These are phyloP conservation scores for Tigriopus californicus DNA, from an alignment of 2,888 invertebrate genomes.

Conservation along the genomic window DNA sequence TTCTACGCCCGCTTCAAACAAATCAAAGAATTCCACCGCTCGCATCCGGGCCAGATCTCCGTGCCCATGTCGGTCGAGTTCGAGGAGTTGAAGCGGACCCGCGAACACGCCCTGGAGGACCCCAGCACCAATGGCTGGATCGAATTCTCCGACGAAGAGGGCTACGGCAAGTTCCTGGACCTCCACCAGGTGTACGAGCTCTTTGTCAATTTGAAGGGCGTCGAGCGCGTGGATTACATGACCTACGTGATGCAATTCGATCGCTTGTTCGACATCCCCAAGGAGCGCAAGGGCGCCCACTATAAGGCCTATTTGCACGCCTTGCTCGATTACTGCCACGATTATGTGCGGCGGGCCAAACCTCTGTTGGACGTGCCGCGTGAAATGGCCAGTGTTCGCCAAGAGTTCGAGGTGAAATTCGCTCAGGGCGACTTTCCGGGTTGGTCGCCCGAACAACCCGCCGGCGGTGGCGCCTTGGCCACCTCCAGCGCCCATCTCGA, in stretches of 20 bases:
- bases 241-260: constrained; percentile 84
- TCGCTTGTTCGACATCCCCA: constrained; percentile 79
- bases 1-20: constrained; percentile 80
- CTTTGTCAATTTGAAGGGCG: constrained; percentile 73
- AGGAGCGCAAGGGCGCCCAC: constrained; percentile 38
- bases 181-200: constrained; percentile 88
- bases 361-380: constrained; percentile 63
- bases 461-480: constrained; percentile 66
- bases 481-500: constrained; percentile 93
- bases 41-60: constrained; percentile 87
- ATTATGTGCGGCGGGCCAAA: constrained; percentile 57
- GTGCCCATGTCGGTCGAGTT: constrained; percentile 96
- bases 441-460: constrained; percentile 50
- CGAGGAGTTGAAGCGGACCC: constrained; percentile 70
- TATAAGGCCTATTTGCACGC: constrained; percentile 57
- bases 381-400: constrained; percentile 54
- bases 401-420: constrained; percentile 72
- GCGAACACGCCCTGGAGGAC: constrained; percentile 77
- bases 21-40: constrained; percentile 88
- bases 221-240: constrained; percentile 74
- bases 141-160: constrained; percentile 97
- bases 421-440: constrained; percentile 27
- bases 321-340: constrained; percentile 64
- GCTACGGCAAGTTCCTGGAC: constrained; percentile 94
- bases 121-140: too few relatives aligned